These are phyloP conservation scores for Dicranocentrus wangi DNA, from an alignment of 2,888 invertebrate genomes.

Conservation along the genomic window DNA sequence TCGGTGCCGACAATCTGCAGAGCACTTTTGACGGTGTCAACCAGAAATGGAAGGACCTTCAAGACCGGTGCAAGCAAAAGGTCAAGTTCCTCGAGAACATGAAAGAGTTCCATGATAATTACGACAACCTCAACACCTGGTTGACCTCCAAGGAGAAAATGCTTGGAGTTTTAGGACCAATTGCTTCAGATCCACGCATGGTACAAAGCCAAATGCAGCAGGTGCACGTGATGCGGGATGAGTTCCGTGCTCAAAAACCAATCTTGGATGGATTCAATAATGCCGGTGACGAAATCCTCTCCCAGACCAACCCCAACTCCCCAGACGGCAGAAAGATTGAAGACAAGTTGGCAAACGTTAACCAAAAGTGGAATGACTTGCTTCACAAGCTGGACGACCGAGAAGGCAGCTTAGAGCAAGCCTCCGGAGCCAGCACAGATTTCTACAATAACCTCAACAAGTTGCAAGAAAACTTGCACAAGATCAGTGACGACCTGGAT, in stretches of 20 bases:
- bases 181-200: constrained; percentile 95
- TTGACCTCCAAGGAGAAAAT: constrained; percentile 96
- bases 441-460: constrained; percentile 91
- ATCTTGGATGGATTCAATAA: constrained; percentile 89
- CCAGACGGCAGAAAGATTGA: constrained; percentile 81
- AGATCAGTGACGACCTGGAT: constrained; percentile 90
- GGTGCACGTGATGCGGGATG: constrained; percentile 89
- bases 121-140: constrained; percentile 92
- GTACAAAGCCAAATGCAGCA: constrained; percentile 95
- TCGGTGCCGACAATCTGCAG: constrained; percentile 88
- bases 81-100: constrained; percentile 81
- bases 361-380: constrained; percentile 86
- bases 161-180: constrained; percentile 95
- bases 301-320: constrained; percentile 78
- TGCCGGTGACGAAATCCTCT: constrained; percentile 85
- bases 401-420: constrained; percentile 90
- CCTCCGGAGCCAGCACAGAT: constrained; percentile 92
- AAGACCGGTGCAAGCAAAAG: constrained; percentile 85
- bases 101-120: constrained; percentile 93
- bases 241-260: constrained; percentile 93
- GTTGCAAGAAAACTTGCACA: constrained; percentile 89
- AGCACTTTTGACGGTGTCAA: constrained; percentile 88
- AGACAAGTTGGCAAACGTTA: constrained; percentile 80
- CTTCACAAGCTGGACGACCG: constrained; percentile 87
- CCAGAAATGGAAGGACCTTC: constrained; percentile 88